phyloP scores from a whole-genome alignment of 2,113 vertebrate genomes.

The Lophura nycthemera region DNA sequence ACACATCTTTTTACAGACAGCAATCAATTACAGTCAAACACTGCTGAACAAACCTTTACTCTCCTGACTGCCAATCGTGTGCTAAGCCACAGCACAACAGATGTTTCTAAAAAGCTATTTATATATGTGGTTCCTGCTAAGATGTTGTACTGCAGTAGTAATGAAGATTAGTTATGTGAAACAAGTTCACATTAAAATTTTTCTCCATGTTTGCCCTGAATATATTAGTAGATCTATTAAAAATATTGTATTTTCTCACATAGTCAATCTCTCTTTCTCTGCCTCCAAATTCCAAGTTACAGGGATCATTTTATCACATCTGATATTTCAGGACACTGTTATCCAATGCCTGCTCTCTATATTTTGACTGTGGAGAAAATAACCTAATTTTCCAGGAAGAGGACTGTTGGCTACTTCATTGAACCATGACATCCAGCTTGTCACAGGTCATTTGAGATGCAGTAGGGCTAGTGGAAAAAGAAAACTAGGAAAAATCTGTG shows the following conservation, averaged over 20 bases:
- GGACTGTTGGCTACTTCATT: neutral
- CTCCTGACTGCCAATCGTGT: neutral
- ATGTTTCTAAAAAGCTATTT: neutral
- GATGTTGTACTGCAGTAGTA: neutral
- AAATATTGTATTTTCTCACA: neutral
- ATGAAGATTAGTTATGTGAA: neutral
- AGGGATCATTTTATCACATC: neutral
- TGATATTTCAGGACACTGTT: conserved; percentile 13
- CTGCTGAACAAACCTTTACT: neutral
- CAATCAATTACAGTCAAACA: neutral
- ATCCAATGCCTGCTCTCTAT: conserved; percentile 27
- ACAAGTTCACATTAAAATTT: neutral
- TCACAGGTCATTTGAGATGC: neutral
- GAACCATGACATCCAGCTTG: neutral
- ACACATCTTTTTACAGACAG: fast-evolving
- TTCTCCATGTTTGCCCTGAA: neutral
- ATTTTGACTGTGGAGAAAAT: conserved; percentile 47
- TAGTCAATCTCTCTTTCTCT: neutral
- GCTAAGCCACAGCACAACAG: neutral
- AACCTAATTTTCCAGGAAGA: conserved; percentile 39
- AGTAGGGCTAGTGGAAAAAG: neutral
- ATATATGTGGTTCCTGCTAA: neutral
- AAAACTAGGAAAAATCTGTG: neutral
- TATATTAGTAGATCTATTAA: neutral
- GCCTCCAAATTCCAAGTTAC: neutral